Percentiles rank a stretch among this genome's conserved stretches.
These are phyloP conservation scores for Micrasema minimum DNA, from an alignment of 1,140 invertebrate species.

Conservation along the genomic window DNA sequence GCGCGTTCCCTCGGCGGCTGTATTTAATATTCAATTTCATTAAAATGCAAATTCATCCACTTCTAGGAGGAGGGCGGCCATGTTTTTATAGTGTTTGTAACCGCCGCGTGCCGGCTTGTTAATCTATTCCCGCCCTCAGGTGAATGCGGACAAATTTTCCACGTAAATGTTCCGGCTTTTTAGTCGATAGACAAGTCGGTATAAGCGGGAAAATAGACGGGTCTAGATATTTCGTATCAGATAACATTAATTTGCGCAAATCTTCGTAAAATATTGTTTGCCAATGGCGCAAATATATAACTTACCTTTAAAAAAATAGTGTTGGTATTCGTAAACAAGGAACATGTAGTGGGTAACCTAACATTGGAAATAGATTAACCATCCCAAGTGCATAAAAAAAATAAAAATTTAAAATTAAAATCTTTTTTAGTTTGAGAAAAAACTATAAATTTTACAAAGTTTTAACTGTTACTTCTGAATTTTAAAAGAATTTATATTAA, in stretches of 20 bases:
- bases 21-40: constrained; percentile 45
- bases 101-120: constrained; percentile 15
- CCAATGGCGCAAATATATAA: neutral
- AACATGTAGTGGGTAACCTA: neutral
- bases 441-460: no score
- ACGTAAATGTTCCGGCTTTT: constrained; percentile 22
- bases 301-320: neutral
- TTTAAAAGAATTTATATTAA: no score
- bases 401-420: no score
- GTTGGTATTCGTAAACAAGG: neutral
- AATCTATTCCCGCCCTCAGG: constrained; percentile 31
- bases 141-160: neutral
- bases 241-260: neutral
- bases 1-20: constrained; percentile 3
- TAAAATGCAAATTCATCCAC: constrained; percentile 40
- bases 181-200: constrained; percentile 12
- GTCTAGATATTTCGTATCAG: neutral
- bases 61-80: constrained; percentile 18
- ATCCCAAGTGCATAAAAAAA: neutral
- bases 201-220: constrained; percentile 1
- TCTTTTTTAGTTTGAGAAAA: no score
- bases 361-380: neutral
- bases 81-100: constrained; percentile 37
- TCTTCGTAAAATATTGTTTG: neutral
- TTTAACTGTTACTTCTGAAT: no score